Evolutionary conservation across 2,797 vertebrate genomes (phyloP).

Genomic region (Notolepis coatsorum): DNA sequence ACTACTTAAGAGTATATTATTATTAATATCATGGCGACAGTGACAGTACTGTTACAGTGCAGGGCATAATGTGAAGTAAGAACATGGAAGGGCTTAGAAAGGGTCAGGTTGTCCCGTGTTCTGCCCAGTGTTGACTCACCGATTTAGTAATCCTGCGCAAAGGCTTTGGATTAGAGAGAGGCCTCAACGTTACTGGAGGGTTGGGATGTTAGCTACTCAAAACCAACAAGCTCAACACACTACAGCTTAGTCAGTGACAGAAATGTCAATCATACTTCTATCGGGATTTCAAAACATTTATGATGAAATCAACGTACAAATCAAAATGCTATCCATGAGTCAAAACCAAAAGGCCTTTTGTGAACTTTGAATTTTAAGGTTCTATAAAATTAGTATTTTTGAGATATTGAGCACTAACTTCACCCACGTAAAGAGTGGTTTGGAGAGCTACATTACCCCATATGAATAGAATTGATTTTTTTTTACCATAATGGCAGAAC

Average conservation of each 20-base stretch:
- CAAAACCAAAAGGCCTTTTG: background rate
- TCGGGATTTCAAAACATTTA: background rate
- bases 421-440: too few relatives aligned
- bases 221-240: constrained; percentile 22
- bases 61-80: constrained; percentile 13
- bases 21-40: background rate
- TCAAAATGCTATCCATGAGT: background rate
- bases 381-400: too few relatives aligned
- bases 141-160: constrained; percentile 83
- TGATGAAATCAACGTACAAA: background rate
- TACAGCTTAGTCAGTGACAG: background rate
- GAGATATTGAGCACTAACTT: too few relatives aligned
- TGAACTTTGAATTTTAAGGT: too few relatives aligned
- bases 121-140: constrained; percentile 70
- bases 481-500: too few relatives aligned
- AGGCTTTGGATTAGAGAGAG: constrained; percentile 77
- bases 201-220: constrained; percentile 35
- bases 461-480: too few relatives aligned
- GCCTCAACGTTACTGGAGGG: constrained; percentile 54
- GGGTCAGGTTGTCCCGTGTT: constrained; percentile 27
- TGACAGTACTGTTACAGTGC: background rate
- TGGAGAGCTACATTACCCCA: too few relatives aligned
- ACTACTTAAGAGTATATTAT: background rate
- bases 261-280: constrained; percentile 4
- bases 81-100: constrained; percentile 7